Evolutionary conservation across 2,888 invertebrate species (phyloP).

Genomic region (Pristionchus arcanus): DNA sequence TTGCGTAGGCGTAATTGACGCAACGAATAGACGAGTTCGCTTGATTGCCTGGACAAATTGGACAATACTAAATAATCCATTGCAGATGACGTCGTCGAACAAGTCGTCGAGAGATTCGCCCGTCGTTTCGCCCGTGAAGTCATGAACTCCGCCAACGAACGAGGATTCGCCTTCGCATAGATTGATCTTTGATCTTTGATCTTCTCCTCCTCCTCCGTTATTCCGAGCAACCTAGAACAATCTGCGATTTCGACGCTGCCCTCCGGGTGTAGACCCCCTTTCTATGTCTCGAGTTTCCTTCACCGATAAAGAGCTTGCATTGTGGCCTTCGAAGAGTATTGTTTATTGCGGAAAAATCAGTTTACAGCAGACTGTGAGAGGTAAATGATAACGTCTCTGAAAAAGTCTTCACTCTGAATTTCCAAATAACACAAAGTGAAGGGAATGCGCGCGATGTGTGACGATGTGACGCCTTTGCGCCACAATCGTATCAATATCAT

Average conservation of each 20-base stretch:
- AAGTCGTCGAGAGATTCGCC: slow-evolving; percentile 40
- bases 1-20: no score
- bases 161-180: slow-evolving; percentile 52
- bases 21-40: not conserved
- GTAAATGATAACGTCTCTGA: no score
- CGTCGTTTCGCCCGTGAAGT: slow-evolving; percentile 52
- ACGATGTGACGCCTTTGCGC: not conserved
- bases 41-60: not conserved
- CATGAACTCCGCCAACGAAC: slow-evolving; percentile 15
- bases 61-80: not conserved
- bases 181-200: slow-evolving; percentile 46
- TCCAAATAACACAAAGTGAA: not conserved
- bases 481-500: not conserved
- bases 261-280: slow-evolving; percentile 39
- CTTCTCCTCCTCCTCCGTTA: not conserved
- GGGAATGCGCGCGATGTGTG: not conserved
- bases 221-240: slow-evolving; percentile 42
- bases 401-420: no score
- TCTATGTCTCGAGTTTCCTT: not conserved
- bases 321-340: not conserved
- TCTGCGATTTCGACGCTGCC: not conserved
- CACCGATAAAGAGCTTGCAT: slow-evolving; percentile 33
- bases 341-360: not conserved
- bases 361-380: no score
- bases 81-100: slow-evolving; percentile 27